Percentiles rank a stretch among this genome's conserved stretches.
phyloP scores from a whole-genome alignment of 2,797 vertebrate species.

The Allobates femoralis region DNA sequence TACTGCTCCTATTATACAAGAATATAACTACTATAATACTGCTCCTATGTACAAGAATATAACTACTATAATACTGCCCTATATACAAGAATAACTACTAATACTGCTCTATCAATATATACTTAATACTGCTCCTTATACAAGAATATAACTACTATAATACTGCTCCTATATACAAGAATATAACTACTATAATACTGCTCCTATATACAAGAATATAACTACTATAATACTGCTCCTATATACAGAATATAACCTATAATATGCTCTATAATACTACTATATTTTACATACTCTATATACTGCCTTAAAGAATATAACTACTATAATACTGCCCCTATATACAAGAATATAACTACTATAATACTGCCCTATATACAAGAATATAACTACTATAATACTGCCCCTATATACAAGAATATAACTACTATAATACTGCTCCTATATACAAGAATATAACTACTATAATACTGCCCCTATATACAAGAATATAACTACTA shows the following conservation, averaged over 20 bases:
- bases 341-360: slow-evolving; percentile 6
- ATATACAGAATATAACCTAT: too few species aligned
- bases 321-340: slow-evolving; percentile 1
- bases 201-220: slow-evolving; percentile 8
- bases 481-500: slow-evolving; percentile 11
- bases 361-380: too few species aligned
- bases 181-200: slow-evolving; percentile 6
- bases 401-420: background rate
- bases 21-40: slow-evolving; percentile 14
- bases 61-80: background rate
- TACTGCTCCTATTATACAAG: too few species aligned
- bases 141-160: slow-evolving; percentile 17
- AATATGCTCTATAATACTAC: too few species aligned
- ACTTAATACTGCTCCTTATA: too few species aligned
- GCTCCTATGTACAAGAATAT: background rate
- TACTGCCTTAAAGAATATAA: too few species aligned
- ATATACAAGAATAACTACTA: too few species aligned
- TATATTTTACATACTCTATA: too few species aligned
- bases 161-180: slow-evolving; percentile 1
- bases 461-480: slow-evolving; percentile 8
- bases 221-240: slow-evolving; percentile 8
- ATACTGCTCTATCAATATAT: too few species aligned
- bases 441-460: background rate
- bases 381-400: slow-evolving; percentile 13
- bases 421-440: background rate